Evolutionary conservation across 2,113 vertebrate genomes (phyloP).

Genomic region (Erpornis zantholeuca): DNA sequence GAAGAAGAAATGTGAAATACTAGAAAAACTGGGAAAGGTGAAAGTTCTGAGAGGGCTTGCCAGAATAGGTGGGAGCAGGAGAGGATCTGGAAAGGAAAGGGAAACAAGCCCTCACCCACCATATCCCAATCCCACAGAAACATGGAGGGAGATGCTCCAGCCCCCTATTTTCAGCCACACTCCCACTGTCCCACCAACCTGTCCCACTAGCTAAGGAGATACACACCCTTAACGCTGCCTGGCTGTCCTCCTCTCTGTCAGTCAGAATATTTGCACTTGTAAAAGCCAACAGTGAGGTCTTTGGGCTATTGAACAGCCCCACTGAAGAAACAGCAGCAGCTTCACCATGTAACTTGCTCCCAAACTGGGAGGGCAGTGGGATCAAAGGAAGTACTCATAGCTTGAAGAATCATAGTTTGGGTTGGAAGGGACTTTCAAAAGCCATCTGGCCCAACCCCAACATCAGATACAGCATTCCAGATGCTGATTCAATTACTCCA

Average conservation of each 20-base stretch:
- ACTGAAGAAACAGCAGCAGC: not conserved
- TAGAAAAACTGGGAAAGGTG: not conserved
- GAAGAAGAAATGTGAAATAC: not conserved
- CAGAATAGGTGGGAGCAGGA: not conserved
- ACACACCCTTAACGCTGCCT: not conserved
- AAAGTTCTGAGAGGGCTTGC: not conserved
- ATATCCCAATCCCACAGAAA: not conserved
- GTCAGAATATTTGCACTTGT: not conserved
- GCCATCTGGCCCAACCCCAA: not conserved
- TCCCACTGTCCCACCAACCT: not conserved
- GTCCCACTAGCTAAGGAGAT: not conserved
- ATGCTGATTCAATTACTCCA: not conserved
- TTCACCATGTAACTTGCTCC: not conserved
- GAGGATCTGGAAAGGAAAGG: not conserved
- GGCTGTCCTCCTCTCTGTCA: not conserved
- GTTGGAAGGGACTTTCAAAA: not conserved
- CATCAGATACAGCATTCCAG: not conserved
- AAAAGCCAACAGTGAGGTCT: not conserved
- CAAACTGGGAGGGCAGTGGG: rapidly evolving
- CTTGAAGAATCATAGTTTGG: not conserved
- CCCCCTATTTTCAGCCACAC: not conserved
- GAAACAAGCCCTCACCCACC: not conserved
- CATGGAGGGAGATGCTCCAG: not conserved
- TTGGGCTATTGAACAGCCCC: not conserved
- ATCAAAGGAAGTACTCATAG: not conserved